Percentiles rank a stretch among this genome's conserved stretches.
Conservation (phyloP, 2,888 invertebrate species). For the Hydriomena furcata region DNA sequence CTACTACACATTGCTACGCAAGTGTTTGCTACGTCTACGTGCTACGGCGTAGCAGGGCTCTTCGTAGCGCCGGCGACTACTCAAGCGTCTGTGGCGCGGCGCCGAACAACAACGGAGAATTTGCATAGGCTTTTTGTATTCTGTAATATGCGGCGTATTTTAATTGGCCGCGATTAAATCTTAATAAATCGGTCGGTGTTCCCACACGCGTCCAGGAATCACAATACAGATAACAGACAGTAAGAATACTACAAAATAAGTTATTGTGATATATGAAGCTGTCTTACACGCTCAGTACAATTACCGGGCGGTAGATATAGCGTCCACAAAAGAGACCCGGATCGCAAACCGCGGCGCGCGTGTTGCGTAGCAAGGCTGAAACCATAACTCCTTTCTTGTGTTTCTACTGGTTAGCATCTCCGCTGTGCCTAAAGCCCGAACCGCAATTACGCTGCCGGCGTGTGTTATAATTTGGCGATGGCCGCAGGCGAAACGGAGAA, state of each 20-base stretch:
- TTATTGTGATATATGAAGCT: background rate
- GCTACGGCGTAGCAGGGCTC: slow-evolving; percentile 52
- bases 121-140: slow-evolving; percentile 70
- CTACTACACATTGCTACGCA: slow-evolving; percentile 5
- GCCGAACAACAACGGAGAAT: slow-evolving; percentile 49
- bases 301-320: background rate
- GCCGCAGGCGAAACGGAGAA: slow-evolving; percentile 64
- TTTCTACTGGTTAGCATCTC: slow-evolving; percentile 6
- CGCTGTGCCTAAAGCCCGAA: slow-evolving; percentile 37
- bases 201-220: slow-evolving; percentile 58
- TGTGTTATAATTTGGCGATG: slow-evolving; percentile 71
- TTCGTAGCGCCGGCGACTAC: slow-evolving; percentile 43
- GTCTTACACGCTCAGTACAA: background rate
- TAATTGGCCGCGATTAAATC: slow-evolving; percentile 79
- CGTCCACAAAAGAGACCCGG: background rate
- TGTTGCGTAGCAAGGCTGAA: background rate
- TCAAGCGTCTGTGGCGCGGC: slow-evolving; percentile 43
- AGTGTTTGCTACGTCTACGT: slow-evolving; percentile 32
- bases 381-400: too few relatives aligned
- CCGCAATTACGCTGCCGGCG: slow-evolving; percentile 72
- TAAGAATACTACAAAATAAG: background rate
- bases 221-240: slow-evolving; percentile 11
- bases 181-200: slow-evolving; percentile 78
- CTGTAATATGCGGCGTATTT: slow-evolving; percentile 72
- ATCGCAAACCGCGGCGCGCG: too few relatives aligned